These are phyloP conservation scores for Pogonophryne albipinna DNA, from an alignment of 2,797 vertebrate species.

Conservation along the genomic window DNA sequence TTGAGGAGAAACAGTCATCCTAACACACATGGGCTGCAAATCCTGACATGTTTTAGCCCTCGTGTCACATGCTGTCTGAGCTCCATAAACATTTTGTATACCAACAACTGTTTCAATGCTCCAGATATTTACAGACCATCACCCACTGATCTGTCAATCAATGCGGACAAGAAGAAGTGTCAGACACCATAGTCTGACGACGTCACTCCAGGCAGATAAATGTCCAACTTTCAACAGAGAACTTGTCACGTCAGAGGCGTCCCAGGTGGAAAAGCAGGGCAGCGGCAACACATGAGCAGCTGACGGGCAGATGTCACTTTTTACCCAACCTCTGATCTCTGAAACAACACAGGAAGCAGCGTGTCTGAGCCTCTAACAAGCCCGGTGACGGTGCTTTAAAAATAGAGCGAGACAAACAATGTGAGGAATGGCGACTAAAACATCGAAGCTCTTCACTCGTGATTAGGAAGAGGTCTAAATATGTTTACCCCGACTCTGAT, in stretches of 20 bases:
- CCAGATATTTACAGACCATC: conserved; percentile 8
- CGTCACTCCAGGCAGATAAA: conserved; percentile 3
- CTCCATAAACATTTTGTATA: conserved; percentile 6
- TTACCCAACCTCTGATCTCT: conserved; percentile 66
- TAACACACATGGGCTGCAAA: neutral
- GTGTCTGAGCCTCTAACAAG: conserved; percentile 72
- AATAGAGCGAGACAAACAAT: conserved; percentile 73
- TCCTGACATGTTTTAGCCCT: conserved; percentile 2
- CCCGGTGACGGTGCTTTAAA: conserved; percentile 59
- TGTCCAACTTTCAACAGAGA: conserved; percentile 8
- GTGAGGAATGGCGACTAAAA: conserved; percentile 70
- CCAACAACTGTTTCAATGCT: conserved; percentile 16
- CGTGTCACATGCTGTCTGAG: conserved; percentile 31
- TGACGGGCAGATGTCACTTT: conserved; percentile 47
- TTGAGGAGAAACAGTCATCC: conserved; percentile 9
- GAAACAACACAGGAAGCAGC: conserved; percentile 63
- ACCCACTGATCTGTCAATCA: conserved; percentile 1
- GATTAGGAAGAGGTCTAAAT: conserved; percentile 30
- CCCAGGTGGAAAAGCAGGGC: neutral
- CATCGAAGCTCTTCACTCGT: conserved; percentile 28
- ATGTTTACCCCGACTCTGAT: conserved; percentile 43
- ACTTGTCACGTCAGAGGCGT: conserved; percentile 3
- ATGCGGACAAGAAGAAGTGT: neutral
- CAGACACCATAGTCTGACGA: neutral
- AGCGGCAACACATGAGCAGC: conserved; percentile 37